Evolutionary conservation across 1,140 invertebrate species (phyloP).

Genomic region (Zaprionus capensis): DNA sequence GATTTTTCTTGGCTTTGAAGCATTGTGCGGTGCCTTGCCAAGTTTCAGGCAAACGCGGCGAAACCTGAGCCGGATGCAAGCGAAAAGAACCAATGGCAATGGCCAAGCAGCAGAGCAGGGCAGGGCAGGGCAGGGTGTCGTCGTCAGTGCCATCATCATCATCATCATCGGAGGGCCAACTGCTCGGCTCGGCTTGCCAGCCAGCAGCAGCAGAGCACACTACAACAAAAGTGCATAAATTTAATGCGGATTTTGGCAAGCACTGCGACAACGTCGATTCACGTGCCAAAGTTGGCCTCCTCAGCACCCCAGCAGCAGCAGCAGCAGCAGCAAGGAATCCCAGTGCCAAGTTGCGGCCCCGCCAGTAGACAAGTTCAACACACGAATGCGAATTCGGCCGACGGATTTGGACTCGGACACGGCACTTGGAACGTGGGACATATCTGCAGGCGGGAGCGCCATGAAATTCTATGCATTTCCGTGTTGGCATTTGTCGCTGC

Average conservation of each 20-base stretch:
- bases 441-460: constrained; percentile 42
- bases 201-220: constrained; percentile 33
- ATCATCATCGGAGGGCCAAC: background rate
- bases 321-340: background rate
- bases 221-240: constrained; percentile 81
- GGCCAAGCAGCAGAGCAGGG: constrained; percentile 53
- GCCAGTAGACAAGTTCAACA: constrained; percentile 29
- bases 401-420: constrained; percentile 10
- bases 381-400: constrained; percentile 17
- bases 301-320: background rate
- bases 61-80: constrained; percentile 77
- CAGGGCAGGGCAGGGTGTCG: constrained; percentile 25
- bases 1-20: constrained; percentile 69
- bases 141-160: constrained; percentile 41
- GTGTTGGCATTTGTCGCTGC: constrained; percentile 79
- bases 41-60: constrained; percentile 38
- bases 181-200: constrained; percentile 44
- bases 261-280: constrained; percentile 76
- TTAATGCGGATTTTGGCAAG: constrained; percentile 80
- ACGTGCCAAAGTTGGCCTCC: constrained; percentile 62
- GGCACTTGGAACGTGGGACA: constrained; percentile 2
- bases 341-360: background rate
- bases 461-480: constrained; percentile 79
- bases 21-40: constrained; percentile 60
- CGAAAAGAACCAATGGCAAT: constrained; percentile 28